Evolutionary conservation across 2,113 vertebrate species (phyloP).

Genomic region (Macheiramphus alcinus): DNA sequence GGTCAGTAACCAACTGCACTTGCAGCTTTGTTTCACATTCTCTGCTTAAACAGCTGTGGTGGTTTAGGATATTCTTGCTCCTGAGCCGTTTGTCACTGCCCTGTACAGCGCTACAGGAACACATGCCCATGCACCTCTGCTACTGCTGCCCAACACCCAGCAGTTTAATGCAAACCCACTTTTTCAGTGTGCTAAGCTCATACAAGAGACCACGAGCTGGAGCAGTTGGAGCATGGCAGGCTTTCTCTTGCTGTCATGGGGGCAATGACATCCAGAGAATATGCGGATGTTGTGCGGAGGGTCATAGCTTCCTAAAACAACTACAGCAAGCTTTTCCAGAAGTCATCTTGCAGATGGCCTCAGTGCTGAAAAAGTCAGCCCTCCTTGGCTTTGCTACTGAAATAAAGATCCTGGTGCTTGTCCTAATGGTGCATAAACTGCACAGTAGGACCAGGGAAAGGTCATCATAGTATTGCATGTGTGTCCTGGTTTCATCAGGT

Average conservation of each 20-base stretch:
- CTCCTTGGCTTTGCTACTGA: background rate
- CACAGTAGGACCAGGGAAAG: background rate
- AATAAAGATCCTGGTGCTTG: background rate
- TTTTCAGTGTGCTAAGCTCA: background rate
- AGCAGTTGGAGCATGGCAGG: background rate
- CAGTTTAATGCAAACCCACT: background rate
- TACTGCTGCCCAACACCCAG: background rate
- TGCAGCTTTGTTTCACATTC: background rate
- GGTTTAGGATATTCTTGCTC: background rate
- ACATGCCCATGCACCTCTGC: background rate
- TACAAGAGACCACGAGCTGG: background rate
- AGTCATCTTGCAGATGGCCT: background rate
- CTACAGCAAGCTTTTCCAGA: background rate
- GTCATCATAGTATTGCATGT: background rate
- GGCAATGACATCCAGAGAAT: background rate
- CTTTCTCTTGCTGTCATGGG: background rate
- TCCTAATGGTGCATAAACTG: background rate
- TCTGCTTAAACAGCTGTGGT: background rate
- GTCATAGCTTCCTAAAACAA: background rate
- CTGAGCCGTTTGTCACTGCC: background rate
- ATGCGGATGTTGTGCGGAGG: background rate
- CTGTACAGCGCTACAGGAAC: accelerated
- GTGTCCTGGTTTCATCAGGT: background rate
- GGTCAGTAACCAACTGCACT: background rate
- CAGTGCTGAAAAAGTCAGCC: background rate